A percentile compares a stretch with the other conserved stretches of the same genome.
phyloP scores from a whole-genome alignment of 2,888 invertebrate genomes.

The Heliconius sara region DNA sequence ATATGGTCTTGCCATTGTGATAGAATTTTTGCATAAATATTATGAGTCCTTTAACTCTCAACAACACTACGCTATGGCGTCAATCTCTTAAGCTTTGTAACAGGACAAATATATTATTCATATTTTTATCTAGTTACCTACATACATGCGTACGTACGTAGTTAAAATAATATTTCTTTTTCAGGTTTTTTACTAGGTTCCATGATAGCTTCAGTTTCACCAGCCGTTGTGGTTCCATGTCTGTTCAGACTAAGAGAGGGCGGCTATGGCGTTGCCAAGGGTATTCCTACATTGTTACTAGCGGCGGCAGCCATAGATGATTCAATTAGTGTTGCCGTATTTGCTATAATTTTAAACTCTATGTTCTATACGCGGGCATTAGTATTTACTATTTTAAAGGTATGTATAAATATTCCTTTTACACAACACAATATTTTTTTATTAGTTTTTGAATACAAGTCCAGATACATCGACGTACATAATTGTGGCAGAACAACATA shows the following conservation, averaged over 20 bases:
- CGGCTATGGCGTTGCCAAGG: constrained; percentile 91
- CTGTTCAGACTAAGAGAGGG: constrained; percentile 89
- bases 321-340: constrained; percentile 94
- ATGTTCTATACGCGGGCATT: constrained; percentile 88
- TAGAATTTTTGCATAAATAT: no score
- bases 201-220: constrained; percentile 93
- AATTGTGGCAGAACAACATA: no score
- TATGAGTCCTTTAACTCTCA: no score
- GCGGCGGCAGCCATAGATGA: constrained; percentile 95
- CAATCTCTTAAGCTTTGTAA: no score
- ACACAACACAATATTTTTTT: no score
- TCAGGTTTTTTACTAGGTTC: constrained; percentile 88
- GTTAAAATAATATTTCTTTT: constrained; percentile 29
- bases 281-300: constrained; percentile 93
- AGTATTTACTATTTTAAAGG: constrained; percentile 87
- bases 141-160: not conserved
- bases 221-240: constrained; percentile 95
- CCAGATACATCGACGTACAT: no score
- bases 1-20: no score
- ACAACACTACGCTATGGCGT: no score
- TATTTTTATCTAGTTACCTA: not conserved
- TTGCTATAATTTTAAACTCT: constrained; percentile 91
- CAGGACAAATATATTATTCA: not conserved
- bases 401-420: not conserved
- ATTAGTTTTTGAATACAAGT: no score